Base-by-base conservation (phyloP, 2,888 invertebrate genomes). In the Zaprionus lineosus region DNA sequence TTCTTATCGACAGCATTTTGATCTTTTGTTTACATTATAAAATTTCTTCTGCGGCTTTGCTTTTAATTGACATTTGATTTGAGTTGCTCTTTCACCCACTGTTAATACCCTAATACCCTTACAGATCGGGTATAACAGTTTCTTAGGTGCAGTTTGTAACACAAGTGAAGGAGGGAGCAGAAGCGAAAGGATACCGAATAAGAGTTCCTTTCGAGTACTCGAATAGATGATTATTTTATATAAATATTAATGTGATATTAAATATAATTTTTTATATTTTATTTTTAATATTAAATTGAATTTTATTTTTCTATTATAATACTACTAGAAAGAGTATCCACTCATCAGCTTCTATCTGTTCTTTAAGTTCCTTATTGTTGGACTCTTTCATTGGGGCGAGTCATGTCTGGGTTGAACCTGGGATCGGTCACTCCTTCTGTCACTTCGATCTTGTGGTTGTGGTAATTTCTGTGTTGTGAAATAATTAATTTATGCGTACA, bases 401-500 rank as follows among this genome's bases (percentile, higher is more conserved):
- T n/a, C n/a, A n/a, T n/a, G n/a, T n/a, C n/a, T n/a, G n/a, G n/a
- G n/a, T n/a, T n/a, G 34, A 21, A 1, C 19, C 16, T 16, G 16
- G 19, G 18, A 19, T 21, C 16, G 5, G 36, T 36, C 16, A n/a
- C n/a, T n/a, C n/a, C n/a, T n/a, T 21, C 39, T 12, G 14, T 24
- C 24, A 24, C 21, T 28, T 64, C 46, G 55, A 60, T 44, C 50
- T 18, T 33, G 36, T 8, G 3, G 29, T 12, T 29, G 29, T 29
- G 9, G 62, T 46, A 58, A 59, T 46, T 64, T 44, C 55, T 77
- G 74, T 74, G 34, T 78, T 83, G 73, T 65, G 67, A 61, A 69
- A 63, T 79, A 79, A 74, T 77, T 82, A 76, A 85, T 82, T 85
- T 79, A 82, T 82, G 86, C 86, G 81, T 76, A 50, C 81, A 74